Evolutionary conservation across 2,797 vertebrate species (phyloP), one percentile per base, ranked within the genome.

Genomic region (Myotis pilosus): DNA sequence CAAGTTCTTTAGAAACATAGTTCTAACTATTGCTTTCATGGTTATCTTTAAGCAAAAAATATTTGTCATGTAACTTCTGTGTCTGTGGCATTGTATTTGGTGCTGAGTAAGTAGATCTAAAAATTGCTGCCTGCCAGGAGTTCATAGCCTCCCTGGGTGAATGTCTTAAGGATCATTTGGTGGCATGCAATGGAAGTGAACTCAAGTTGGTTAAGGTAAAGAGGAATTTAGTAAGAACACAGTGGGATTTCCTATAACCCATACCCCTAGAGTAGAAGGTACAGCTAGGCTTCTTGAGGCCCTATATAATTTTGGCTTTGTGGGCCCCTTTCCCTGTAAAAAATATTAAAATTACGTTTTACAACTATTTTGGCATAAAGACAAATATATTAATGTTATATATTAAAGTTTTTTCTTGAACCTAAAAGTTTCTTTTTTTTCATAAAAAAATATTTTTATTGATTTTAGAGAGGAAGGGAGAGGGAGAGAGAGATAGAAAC

Each of bases 21-120:
- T 44, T 44, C 10, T 44, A 44, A 44, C 44, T 11, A 44, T 11
- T 44, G 62, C 57, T 62, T 62, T 62, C 64, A 33, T 74, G 23
- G 57, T 90, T 20, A 69, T 84, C 83, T 87, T 91, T 91, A 64
- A 68, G 49, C 49, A 91, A 71, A 80, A 95, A n/a, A 66, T 68
- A 53, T 47, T 80, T 91, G 72, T 93, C 36, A 30, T 33, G 3
- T 88, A 80, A 71, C 17, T 91, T 93, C 51, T 36, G 20, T 88
- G 33, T 55, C 25, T 69, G 0, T 93, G 19, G 66, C 33, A 49
- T 75, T 80, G 23, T 69, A 68, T 3, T 87, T 85, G 9, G 23
- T 81, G 41, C 78, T 69, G 41, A 83, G 62, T 17, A 44, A 88
- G 8, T 57, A 25, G 16, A 47, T 53, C 23, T 60, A 22, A 64